phyloP scores from a whole-genome alignment of 2,888 invertebrate genomes.

The Oscheius sp. region DNA sequence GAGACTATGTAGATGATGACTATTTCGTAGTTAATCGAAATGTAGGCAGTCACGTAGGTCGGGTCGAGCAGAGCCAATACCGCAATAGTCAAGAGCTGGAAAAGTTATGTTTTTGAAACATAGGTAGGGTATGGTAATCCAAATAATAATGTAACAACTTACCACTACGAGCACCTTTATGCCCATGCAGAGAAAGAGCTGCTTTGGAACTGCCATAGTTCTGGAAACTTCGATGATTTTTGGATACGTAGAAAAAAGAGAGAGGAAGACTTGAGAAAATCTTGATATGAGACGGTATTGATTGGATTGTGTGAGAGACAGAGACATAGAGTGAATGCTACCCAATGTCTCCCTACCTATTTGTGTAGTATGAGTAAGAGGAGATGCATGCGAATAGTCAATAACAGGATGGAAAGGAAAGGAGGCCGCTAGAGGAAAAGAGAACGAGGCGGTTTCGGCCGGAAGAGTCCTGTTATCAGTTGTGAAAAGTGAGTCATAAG shows the following conservation, averaged over 20 bases:
- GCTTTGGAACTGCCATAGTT: slow-evolving; percentile 67
- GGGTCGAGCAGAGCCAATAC: slow-evolving; percentile 68
- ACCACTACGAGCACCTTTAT: slow-evolving; percentile 69
- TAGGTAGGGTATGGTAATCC: too few relatives aligned
- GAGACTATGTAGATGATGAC: slow-evolving; percentile 67
- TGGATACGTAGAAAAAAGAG: background rate
- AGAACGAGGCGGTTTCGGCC: too few relatives aligned
- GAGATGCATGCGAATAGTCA: slow-evolving; percentile 31
- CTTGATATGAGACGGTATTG: background rate
- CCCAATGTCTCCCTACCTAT: background rate
- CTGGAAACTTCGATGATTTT: background rate
- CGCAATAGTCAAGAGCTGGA: slow-evolving; percentile 29
- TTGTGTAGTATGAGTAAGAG: slow-evolving; percentile 13
- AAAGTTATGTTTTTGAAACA: slow-evolving; percentile 43
- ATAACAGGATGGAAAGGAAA: background rate
- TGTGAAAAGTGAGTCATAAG: too few relatives aligned
- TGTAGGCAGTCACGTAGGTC: slow-evolving; percentile 71
- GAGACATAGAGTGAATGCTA: too few relatives aligned
- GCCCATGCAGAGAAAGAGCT: slow-evolving; percentile 63
- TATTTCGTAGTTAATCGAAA: slow-evolving; percentile 71
- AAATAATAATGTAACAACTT: slow-evolving; percentile 40
- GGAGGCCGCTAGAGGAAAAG: background rate
- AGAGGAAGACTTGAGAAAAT: background rate
- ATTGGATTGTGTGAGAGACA: too few relatives aligned
- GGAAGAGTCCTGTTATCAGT: too few relatives aligned